Base-by-base conservation (phyloP, 2,888 invertebrate species). In the Empis livida region DNA sequence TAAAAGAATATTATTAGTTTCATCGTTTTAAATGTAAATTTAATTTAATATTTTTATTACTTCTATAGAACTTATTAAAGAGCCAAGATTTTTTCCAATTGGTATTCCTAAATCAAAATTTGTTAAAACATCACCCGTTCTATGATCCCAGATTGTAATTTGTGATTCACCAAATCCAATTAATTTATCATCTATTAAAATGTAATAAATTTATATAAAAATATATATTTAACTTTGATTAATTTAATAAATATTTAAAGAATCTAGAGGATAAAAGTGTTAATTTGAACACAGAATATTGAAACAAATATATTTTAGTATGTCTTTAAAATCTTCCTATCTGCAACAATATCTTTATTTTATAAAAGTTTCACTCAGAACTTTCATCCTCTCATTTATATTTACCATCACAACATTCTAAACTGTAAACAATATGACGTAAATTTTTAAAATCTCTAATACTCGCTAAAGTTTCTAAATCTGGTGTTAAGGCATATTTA, bases 91-190 rank as follows among this genome's bases (percentile, higher is more conserved):
- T 14, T 44, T 55, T 13, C 68, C 68, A 30, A 68, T 49, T 2
- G 57, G 47, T 27, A 62, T 58, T 32, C 59, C 59, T 38, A 68
- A 56, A 53, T 68, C 67, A 50, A 65, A 67, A 49, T 65, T 64
- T 59, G 64, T 63, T 10, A 68, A 54, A 10, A 61, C 62, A 51
- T 68, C 68, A 4, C 68, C 68, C 39, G 65, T 68, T 43, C 61
- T 64, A 54, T 68, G 65, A 56, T 68, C 65, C 68, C 68, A 68
- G 45, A 68, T 59, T 1, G 68, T 64, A 13, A 68, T 51, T 20
- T 64, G 63, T 5, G 61, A 57, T 5, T 58, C 56, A 0, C 68
- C 68, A 40, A 67, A 67, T 4, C 67, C 68, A 49, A 68, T 60
- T 11, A 68, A 48, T 45, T 65, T 65, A 44, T 67, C 65, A 51